Percentiles rank a stretch among this genome's conserved stretches.
Conservation (phyloP, 1,140 invertebrate species). For the Papilio dardanus region DNA sequence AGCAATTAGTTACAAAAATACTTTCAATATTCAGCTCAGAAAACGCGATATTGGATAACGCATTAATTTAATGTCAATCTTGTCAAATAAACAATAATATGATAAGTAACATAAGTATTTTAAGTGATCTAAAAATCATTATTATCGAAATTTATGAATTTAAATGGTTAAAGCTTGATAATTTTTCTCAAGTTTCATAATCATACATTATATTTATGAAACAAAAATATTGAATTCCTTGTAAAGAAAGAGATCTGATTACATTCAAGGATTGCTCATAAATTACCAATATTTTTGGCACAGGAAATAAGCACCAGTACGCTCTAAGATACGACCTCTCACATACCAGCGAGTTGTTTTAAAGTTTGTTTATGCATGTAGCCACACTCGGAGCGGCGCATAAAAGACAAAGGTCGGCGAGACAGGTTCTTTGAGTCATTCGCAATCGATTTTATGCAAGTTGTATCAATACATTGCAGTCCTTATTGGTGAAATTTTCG, state of each 20-base stretch:
- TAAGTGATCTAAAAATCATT: not conserved
- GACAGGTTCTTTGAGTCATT: conserved; percentile 55
- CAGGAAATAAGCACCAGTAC: conserved; percentile 18
- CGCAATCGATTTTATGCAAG: conserved; percentile 69
- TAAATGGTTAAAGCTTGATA: not conserved
- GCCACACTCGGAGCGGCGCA: conserved; percentile 42
- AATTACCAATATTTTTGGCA: conserved; percentile 13
- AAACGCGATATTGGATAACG: not conserved
- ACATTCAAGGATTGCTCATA: conserved; percentile 12
- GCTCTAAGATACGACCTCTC: conserved; percentile 36
- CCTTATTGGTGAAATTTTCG: conserved; percentile 58
- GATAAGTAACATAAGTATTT: not conserved
- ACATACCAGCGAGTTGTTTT: conserved; percentile 39
- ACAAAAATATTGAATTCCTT: conserved; percentile 5
- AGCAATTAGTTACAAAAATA: not conserved
- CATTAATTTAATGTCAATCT: not conserved
- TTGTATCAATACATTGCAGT: conserved; percentile 62
- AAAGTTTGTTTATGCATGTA: conserved; percentile 43
- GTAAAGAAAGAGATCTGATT: conserved; percentile 15
- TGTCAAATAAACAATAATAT: not conserved
- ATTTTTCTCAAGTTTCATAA: conserved; percentile 2
- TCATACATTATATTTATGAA: not conserved
- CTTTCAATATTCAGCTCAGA: not conserved
- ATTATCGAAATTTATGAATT: conserved; percentile 1
- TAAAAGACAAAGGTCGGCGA: conserved; percentile 65